These are phyloP conservation scores for Zaprionus vittiger DNA, from an alignment of 1,140 invertebrate species.

Conservation along the genomic window DNA sequence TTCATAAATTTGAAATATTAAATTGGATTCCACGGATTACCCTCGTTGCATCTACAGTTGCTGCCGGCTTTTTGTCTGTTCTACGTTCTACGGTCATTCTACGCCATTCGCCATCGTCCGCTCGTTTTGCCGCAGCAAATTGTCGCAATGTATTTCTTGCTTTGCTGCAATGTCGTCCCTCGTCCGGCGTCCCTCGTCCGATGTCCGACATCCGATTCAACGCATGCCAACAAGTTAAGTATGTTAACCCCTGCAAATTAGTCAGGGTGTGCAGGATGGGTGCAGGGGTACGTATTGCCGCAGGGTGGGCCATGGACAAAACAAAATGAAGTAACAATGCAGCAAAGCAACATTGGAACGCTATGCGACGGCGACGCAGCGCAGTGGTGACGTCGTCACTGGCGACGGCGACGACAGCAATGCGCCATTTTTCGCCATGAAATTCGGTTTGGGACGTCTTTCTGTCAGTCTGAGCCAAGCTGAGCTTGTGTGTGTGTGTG, in stretches of 20 bases:
- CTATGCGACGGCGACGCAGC: constrained; percentile 30
- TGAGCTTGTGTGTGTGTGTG: constrained; percentile 30
- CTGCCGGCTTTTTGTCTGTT: constrained; percentile 9
- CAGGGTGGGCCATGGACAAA: constrained; percentile 9
- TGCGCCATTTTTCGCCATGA: constrained; percentile 81
- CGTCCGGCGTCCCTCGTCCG: neutral
- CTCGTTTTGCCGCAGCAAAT: constrained; percentile 70
- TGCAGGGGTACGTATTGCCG: neutral
- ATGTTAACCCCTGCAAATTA: constrained; percentile 80
- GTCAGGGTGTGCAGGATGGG: constrained; percentile 58
- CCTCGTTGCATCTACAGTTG: neutral
- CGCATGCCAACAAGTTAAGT: constrained; percentile 80
- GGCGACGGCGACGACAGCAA: constrained; percentile 74
- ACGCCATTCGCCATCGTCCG: constrained; percentile 46
- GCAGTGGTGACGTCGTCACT: constrained; percentile 50
- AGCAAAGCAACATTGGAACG: constrained; percentile 66
- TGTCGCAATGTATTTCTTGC: constrained; percentile 67
- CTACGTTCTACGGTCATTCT: constrained; percentile 25
- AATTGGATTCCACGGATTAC: constrained; percentile 8
- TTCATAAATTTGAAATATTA: neutral
- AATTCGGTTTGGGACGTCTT: constrained; percentile 65
- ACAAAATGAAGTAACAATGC: constrained; percentile 79
- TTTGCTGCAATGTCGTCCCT: constrained; percentile 54
- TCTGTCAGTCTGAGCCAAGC: constrained; percentile 31
- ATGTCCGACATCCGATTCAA: constrained; percentile 55